Evolutionary conservation across 2,888 invertebrate genomes (phyloP), one percentile per base, ranked within the genome.

Genomic region (Schizotus pectinicornis): DNA sequence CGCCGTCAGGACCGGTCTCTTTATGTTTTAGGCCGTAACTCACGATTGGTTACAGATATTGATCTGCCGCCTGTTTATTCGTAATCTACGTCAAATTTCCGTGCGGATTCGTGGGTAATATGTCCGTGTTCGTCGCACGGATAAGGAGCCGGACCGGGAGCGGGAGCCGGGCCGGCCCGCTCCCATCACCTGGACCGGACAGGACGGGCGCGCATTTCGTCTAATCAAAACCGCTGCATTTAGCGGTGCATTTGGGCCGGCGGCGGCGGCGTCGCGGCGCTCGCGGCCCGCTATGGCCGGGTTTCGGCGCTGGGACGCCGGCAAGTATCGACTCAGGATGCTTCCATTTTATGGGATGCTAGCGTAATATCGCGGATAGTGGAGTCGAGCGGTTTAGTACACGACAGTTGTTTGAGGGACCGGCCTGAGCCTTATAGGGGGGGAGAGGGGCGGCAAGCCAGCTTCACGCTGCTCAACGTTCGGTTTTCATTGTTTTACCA

Each of bases 321-420:
- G 63, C 67, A 63, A 72, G 71, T 76, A 76, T 76, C 73, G 74
- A 75, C 76, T 76, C 67, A 69, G 73, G 74, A 72, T 73, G 74
- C 75, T 72, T 72, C 74, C 75, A 74, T 74, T 76, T 76, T 75
- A 75, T 73, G 71, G 72, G 74, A 74, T 74, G 74, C 72, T 70
- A 70, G 71, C 71, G 71, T 76, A 71, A 76, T 77, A 76, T 76
- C 75, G 73, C 73, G 73, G 74, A 75, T 75, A 74, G 74, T 73
- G 70, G 71, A 72, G 71, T 70, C 70, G 74, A 71, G 74, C 73
- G 74, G 72, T 75, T 71, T 74, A 72, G 70, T 72, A 74, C 73
- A 75, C 76, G 76, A 77, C 77, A 76, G 76, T 77, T 76, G 77
- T 77, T 77, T 75, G 76, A 77, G 73, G 74, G 73, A 74, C 71